A percentile compares a stretch with the other conserved stretches of the same genome.
Evolutionary conservation across 2,113 vertebrate species (phyloP).

Genomic region (Melanerpes formicivorus): DNA sequence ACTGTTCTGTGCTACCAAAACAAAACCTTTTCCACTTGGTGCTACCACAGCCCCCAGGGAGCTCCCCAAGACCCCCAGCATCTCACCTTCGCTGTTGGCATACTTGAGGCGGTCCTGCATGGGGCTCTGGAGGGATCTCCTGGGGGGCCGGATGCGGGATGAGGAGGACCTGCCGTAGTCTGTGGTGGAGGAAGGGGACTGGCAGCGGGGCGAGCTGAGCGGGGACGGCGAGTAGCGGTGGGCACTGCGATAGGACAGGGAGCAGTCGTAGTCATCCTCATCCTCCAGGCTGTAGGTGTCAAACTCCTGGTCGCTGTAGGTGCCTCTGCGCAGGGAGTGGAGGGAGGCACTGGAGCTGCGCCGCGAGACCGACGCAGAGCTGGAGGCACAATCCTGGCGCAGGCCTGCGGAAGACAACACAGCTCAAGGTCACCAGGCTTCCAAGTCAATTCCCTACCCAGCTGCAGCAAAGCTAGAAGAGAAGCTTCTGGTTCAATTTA

Average conservation of each 20-base stretch:
- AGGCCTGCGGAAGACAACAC: constrained; percentile 74
- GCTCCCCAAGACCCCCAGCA: no score
- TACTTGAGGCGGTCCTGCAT: constrained; percentile 86
- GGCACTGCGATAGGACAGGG: constrained; percentile 74
- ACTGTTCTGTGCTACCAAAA: no score
- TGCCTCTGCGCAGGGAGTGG: constrained; percentile 87
- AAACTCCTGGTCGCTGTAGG: constrained; percentile 92
- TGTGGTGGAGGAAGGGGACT: constrained; percentile 81
- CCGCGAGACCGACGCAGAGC: constrained; percentile 84
- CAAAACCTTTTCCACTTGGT: no score
- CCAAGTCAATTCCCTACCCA: not conserved
- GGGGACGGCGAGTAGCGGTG: constrained; percentile 87
- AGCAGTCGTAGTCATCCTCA: constrained; percentile 83
- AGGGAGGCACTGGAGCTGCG: constrained; percentile 89
- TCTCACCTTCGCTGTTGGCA: constrained; percentile 83
- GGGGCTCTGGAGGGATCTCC: constrained; percentile 80
- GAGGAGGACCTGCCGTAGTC: constrained; percentile 69
- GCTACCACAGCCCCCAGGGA: no score
- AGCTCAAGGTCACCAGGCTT: fast-evolving
- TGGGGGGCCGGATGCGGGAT: constrained; percentile 79
- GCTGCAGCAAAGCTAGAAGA: not conserved
- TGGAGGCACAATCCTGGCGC: constrained; percentile 90
- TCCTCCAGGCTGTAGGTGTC: constrained; percentile 90
- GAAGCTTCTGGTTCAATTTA: no score
- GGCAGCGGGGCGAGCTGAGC: constrained; percentile 86